Evolutionary conservation across 2,113 vertebrate genomes (phyloP), one percentile per base, ranked within the genome.

Genomic region (Arvicanthis niloticus): DNA sequence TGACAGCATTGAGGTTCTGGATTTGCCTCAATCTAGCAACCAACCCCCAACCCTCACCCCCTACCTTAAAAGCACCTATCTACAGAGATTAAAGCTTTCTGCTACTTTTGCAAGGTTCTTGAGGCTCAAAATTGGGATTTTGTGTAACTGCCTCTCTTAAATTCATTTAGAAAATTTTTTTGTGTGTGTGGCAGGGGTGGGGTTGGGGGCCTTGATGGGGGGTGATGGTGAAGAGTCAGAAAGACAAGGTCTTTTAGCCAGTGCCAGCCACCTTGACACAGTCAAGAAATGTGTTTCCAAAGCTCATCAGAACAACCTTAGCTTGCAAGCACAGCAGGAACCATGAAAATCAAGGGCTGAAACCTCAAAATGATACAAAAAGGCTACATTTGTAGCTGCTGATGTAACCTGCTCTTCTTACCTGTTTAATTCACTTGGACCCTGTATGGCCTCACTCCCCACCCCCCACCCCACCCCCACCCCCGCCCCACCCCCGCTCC

Each of bases 101-200:
- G 24, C 7, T 72, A 60, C 45, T 91, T 84, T 86, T 31, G 58
- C 3, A 37, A 85, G 65, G 16, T 86, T 93, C 90, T 78, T 60
- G 53, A 72, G 40, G 73, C 60, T 70, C 93, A 73, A 96, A 89
- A 19, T 88, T 16, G 60, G 67, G n/a, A n/a, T 67, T 92, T 76
- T n/a, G 73, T 40, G 72, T 67, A 73, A 62, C 22, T 67, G 37
- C 53, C 78, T 68, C 24, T 88, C 75, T 95, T 90, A 40, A 48
- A 67, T 90, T 85, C 62, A 48, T 85, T 89, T 65, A 45, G 40
- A 85, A 68, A 29, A 31, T 7, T 48, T 40, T 45, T 82, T 53
- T 53, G n/a, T n/a, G n/a, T n/a, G n/a, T 56, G 24, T 51, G 40
- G 8, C 8, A 31, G n/a, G 70, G 72, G 21, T 75, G 7, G 34